Conservation (phyloP, 2,113 vertebrate species). For the Pao palembangensis region DNA sequence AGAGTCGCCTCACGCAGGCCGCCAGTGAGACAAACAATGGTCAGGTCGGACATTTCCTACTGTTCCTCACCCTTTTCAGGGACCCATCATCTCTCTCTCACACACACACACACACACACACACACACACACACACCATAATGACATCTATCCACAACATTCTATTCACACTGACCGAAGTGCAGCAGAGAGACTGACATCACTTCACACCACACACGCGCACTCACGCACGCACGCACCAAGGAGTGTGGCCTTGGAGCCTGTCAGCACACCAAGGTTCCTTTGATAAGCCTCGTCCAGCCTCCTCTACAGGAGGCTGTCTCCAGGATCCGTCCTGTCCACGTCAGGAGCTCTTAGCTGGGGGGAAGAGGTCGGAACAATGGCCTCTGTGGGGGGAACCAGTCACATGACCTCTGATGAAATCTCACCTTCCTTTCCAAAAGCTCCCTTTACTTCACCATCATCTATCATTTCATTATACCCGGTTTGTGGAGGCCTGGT, state of each 20-base stretch:
- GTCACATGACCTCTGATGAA: conserved; percentile 63
- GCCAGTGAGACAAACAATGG: conserved; percentile 29
- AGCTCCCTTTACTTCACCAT: neutral
- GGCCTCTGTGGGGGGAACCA: conserved; percentile 32
- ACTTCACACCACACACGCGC: conserved; percentile 22
- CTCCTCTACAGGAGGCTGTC: conserved; percentile 64
- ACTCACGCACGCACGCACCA: conserved; percentile 17
- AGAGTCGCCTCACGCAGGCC: conserved; percentile 7
- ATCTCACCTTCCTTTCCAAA: conserved; percentile 37
- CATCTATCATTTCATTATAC: conserved; percentile 26
- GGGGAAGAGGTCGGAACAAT: conserved; percentile 52
- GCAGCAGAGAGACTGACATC: conserved; percentile 30
- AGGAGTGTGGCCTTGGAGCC: conserved; percentile 43
- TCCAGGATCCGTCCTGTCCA: conserved; percentile 52
- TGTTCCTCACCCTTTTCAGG: conserved; percentile 26
- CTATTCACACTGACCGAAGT: conserved; percentile 24
- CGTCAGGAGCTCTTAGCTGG: conserved; percentile 48
- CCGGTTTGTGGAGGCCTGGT: neutral
- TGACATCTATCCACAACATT: conserved; percentile 32
- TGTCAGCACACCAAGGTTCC: conserved; percentile 66
- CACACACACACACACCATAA: conserved; percentile 26
- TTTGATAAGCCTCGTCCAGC: conserved; percentile 68
- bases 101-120: conserved; percentile 13
- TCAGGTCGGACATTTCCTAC: conserved; percentile 31
- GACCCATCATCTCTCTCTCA: neutral